Percentiles rank a stretch among this genome's conserved stretches.
Evolutionary conservation across 2,113 vertebrate species (phyloP).

Genomic region (Piaya cayana): DNA sequence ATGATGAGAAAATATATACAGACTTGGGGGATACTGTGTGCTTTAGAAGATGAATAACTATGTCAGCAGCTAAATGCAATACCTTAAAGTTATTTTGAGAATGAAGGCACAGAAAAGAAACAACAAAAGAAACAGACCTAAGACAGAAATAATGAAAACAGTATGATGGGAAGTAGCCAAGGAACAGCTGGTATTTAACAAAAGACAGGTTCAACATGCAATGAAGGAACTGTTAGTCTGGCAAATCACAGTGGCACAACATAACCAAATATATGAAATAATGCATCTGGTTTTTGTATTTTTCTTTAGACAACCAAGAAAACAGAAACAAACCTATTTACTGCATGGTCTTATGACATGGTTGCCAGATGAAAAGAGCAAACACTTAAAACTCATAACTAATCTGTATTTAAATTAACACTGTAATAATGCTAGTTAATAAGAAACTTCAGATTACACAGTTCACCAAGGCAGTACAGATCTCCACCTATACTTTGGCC

Average conservation of each 20-base stretch:
- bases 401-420: conserved; percentile 19
- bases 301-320: conserved; percentile 77
- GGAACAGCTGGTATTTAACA: conserved; percentile 74
- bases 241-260: conserved; percentile 74
- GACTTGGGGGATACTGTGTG: background rate
- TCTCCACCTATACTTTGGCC: background rate
- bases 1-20: background rate
- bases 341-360: background rate
- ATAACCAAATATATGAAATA: conserved; percentile 75
- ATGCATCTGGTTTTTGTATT: conserved; percentile 79
- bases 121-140: conserved; percentile 66
- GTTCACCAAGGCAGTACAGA: background rate
- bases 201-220: conserved; percentile 63
- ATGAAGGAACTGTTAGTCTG: conserved; percentile 73
- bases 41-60: background rate
- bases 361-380: background rate
- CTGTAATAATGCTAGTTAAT: background rate
- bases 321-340: background rate
- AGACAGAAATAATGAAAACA: conserved; percentile 74
- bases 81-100: conserved; percentile 49
- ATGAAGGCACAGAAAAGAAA: conserved; percentile 65
- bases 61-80: conserved; percentile 7
- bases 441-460: background rate
- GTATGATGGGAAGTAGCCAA: conserved; percentile 71
- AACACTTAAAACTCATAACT: background rate